These are phyloP conservation scores for Xerus rutilus DNA, from an alignment of 2,797 vertebrate genomes.

Conservation along the genomic window DNA sequence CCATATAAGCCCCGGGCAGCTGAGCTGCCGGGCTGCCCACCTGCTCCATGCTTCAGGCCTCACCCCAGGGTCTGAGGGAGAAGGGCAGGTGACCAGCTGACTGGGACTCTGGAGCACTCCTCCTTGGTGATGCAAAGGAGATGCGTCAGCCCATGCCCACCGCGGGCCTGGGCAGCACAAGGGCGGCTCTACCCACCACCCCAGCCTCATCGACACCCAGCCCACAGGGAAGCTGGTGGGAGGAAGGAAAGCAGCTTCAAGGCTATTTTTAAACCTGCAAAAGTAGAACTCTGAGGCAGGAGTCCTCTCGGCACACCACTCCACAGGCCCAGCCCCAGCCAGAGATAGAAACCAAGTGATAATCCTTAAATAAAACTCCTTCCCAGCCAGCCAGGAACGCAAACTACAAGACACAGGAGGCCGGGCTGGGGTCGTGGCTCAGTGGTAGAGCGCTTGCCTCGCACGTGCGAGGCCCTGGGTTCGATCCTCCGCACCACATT, in stretches of 20 bases:
- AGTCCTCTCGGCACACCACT: slow-evolving; percentile 53
- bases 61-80: neutral
- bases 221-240: neutral
- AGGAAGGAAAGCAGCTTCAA: neutral
- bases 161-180: rapidly evolving
- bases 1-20: neutral
- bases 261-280: slow-evolving; percentile 71
- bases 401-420: neutral
- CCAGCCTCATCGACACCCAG: neutral
- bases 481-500: too few relatives aligned
- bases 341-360: slow-evolving; percentile 71
- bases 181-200: neutral
- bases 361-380: slow-evolving; percentile 61
- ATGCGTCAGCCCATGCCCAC: rapidly evolving
- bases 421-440: neutral
- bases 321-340: slow-evolving; percentile 33
- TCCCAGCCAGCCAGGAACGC: neutral
- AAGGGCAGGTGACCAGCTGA: neutral
- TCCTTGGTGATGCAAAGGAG: neutral
- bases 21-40: neutral
- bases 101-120: rapidly evolving
- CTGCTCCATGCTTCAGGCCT: rapidly evolving
- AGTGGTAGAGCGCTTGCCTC: too few relatives aligned
- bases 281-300: slow-evolving; percentile 47
- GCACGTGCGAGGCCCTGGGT: too few relatives aligned